Evolutionary conservation across 2,888 invertebrate species (phyloP), one percentile per base, ranked within the genome.

Genomic region (Trichogramma evanescens): DNA sequence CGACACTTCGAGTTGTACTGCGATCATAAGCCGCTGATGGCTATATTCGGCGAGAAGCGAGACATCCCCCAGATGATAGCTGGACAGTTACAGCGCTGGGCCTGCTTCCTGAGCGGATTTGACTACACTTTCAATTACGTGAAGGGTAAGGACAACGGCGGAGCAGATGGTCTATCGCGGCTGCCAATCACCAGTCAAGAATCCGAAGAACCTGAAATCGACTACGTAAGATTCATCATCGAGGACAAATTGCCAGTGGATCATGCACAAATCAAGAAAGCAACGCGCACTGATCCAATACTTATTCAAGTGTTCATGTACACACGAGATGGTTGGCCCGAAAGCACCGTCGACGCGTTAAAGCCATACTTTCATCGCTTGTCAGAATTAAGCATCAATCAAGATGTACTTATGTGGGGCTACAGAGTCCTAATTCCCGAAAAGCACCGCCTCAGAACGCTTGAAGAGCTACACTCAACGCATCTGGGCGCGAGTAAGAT

Each of bases 401-500:
- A 63, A 41, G 60, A 50, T 9, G 38, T 65, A 26, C 43, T 67
- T 7, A 61, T 72, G 55, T 70, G 69, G 70, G 66, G 68, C 4
- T 65, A 71, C 48, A 61, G 70, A 60, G 63, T 69, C 8, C 50
- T 71, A 6, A 66, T 71, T 58, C 70, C 71, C 5, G n/a, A 63
- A 10, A 64, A 62, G 43, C 62, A 65, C 4, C 63, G 64, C 13
- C 7, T 13, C 6, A 46, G 58, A 26, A 53, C 71, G 2, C 52
- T 71, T 4, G 10, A 66, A 10, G 68, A 71, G 59, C 63, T 71
- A n/a, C 68, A 70, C 55, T 52, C 56, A 2, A 69, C 68, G 3
- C 67, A 69, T 58, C 50, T 67, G 38, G 70, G 70, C 1, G 66
- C 70, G 8, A 65, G 66, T 4, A 69, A 67, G 44, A 72, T 70